phyloP scores from a whole-genome alignment of 1,140 invertebrate species.

The Oryctes rhinoceros region DNA sequence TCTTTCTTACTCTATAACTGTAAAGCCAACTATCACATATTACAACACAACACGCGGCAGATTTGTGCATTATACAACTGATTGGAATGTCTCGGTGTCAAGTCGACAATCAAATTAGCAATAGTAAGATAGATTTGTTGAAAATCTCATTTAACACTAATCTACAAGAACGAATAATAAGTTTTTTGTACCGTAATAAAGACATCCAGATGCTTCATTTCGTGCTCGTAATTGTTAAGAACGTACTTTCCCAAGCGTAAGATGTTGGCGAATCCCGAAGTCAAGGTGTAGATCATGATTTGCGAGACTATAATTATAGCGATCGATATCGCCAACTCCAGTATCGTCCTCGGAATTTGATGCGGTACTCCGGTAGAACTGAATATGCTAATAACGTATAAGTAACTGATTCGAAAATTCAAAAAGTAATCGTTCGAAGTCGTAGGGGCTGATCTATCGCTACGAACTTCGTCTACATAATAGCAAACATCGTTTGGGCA shows the following conservation, averaged over 20 bases:
- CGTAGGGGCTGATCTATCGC: background rate
- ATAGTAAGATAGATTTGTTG: no score
- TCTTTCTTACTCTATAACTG: no score
- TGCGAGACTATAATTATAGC: constrained; percentile 15
- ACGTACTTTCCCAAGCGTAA: constrained; percentile 3
- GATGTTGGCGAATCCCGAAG: constrained; percentile 29
- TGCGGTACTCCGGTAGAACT: constrained; percentile 18
- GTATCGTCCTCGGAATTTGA: background rate
- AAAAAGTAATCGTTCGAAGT: background rate
- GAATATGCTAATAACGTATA: constrained; percentile 36
- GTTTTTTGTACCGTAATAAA: background rate
- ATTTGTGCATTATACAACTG: no score
- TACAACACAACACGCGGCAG: no score
- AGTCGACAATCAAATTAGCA: no score
- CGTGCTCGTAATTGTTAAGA: background rate
- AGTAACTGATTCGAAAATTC: constrained; percentile 31
- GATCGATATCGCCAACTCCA: constrained; percentile 3
- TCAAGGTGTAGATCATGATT: background rate
- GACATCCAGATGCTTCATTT: background rate
- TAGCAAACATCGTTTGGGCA: constrained; percentile 16
- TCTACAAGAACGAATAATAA: background rate
- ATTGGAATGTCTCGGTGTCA: no score
- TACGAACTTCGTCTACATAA: background rate
- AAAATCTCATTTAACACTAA: no score
- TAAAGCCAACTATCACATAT: no score